Evolutionary conservation across 2,888 invertebrate genomes (phyloP), one percentile per base, ranked within the genome.

Genomic region (Notocelia uddmanniana): DNA sequence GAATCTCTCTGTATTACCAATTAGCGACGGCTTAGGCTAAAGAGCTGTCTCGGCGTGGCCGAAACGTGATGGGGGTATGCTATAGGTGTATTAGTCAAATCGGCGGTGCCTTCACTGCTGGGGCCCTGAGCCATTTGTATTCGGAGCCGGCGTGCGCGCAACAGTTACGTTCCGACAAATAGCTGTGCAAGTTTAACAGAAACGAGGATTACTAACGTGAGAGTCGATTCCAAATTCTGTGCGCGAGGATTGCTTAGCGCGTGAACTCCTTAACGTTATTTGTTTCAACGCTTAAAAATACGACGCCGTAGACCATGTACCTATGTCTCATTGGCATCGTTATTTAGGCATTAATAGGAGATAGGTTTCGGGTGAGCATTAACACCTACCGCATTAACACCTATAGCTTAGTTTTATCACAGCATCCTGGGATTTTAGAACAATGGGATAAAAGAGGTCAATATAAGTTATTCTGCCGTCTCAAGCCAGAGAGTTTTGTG

Each of bases 81-180:
- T 81, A 85, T 78, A 75, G 77, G 73, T 74, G 79, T 80, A 85
- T 87, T 85, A 84, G 80, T 83, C 81, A 85, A 85, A 85, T 82
- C 69, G 76, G 83, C 85, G 84, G 84, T 76, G 77, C 74, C 76
- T 76, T 77, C 77, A 76, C 78, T 81, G 83, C 83, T 77, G 75
- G 77, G 21, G 34, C 64, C 50, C 63, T 15, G 37, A 18, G 26
- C 31, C 81, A 90, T 91, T 88, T 84, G 89, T 92, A 92, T 92
- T 87, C 89, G 60, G 77, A 76, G 15, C 67, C 77, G 74, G 66
- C 70, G 76, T 74, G 66, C 76, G 73, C 74, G 76, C 62, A 72
- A 89, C 91, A 86, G 91, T 90, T 91, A 89, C 75, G 79, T 89
- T 90, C 89, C 84, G 78, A 79, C 79, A 86, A 88, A 78, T 89